Evolutionary conservation across 2,113 vertebrate species (phyloP), one percentile per base, ranked within the genome.

Genomic region (Leptodactylus fuscus): DNA sequence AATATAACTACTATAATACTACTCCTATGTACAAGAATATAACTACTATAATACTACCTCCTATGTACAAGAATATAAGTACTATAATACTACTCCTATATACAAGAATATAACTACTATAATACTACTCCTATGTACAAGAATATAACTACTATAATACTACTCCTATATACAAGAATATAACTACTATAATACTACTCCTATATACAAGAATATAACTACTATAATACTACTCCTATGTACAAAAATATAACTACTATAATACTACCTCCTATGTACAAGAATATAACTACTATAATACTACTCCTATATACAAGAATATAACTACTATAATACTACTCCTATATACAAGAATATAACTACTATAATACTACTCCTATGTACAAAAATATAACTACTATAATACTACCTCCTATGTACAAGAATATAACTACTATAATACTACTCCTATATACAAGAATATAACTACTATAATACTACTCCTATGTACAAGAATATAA

Each of bases 1-100:
- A 67, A 67, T 67, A 67, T 67, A 67, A 67, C 62, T 67, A 34
- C 62, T 67, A 67, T 67, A 67, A 67, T 67, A 32, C 29, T 67
- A 29, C 62, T 5, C 60, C 60, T 32, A 60, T 60, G 7, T 60
- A 60, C 55, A 60, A 24, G n/a, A 60, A 60, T 60, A 60, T 60
- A 60, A 24, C 51, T 51, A 51, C 49, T 27, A 60, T 60, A 60
- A 60, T 60, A 60, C 55, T 60, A 24, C n/a, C 55, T 13, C 55
- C 55, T 60, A 60, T 60, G n/a, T 60, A 60, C 55, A 60, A 24
- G n/a, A 60, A 60, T 60, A 27, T 60, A 60, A 24, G 16, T 51
- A 51, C 49, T 60, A 60, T 60, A 60, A 60, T 60, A 60, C 55
- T 60, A 24, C 55, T 5, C 55, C 55, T 60, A 24, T 60, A 2